Evolutionary conservation across 2,797 vertebrate genomes (phyloP), one percentile per base, ranked within the genome.

Genomic region (Scyliorhinus canicula): DNA sequence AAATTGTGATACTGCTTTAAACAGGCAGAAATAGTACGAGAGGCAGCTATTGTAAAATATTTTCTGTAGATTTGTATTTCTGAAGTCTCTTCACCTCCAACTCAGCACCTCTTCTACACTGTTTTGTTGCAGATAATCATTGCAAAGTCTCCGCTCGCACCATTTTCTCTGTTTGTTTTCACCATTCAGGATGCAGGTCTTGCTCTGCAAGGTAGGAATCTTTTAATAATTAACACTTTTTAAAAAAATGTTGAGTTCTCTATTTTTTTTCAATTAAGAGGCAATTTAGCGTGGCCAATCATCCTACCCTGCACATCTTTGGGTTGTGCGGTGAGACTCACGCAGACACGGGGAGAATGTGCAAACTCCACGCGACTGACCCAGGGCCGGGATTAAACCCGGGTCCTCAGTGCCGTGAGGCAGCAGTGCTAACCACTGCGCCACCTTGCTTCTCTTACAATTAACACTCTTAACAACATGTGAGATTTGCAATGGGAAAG

Each of bases 71-170:
- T 94, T 55, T 35, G 4, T 50, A 12, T 57, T 90, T 55, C 26
- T 90, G 86, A 90, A 90, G 31, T 35, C 28, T 35, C 31, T 31
- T 74, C 40, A 74, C 26, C 28, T 71, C 44, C 47, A 74, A 74
- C 65, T 94, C 47, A 94, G 28, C 93, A 50, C 2, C 9, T 44
- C 19, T 44, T 91, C 57, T 26, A 1, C 19, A 19, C n/a, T 94
- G 44, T 95, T 88, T 35, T 95, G 96, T 95, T 97, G 95, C 97
- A 98, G 98, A 96, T 98, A 95, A 96, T 98, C 95, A 96, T 98
- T 95, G 98, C 97, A 95, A 98, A 98, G 95, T 98, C 98, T 3
- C 98, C 98, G 26, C 96, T 98, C 96, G 98, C 98, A 95, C 97
- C 98, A 0, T 97, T 97, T 95, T 96, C 97, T 0, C 74, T 96